phyloP scores from a whole-genome alignment of 2,113 vertebrate species.

The Gymnobelideus leadbeateri region DNA sequence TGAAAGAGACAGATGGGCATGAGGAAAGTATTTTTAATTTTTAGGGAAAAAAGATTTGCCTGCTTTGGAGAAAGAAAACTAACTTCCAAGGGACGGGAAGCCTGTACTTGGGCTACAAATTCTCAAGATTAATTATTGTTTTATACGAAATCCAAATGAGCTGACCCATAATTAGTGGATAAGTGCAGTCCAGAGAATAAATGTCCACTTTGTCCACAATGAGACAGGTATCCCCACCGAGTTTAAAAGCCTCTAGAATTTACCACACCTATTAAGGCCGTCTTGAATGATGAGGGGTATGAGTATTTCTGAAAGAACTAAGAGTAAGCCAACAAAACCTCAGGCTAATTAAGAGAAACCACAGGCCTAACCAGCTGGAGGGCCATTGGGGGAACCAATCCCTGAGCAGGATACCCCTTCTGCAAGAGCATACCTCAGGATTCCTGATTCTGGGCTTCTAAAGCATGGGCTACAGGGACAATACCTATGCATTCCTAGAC shows the following conservation, averaged over 20 bases:
- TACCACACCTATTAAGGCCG: slow-evolving; percentile 66
- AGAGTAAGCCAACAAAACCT: slow-evolving; percentile 66
- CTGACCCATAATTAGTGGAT: slow-evolving; percentile 78
- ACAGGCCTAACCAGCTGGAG: slow-evolving; percentile 70
- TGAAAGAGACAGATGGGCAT: slow-evolving; percentile 70
- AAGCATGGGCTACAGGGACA: slow-evolving; percentile 65
- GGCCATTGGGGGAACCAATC: slow-evolving; percentile 78
- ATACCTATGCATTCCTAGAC: not conserved
- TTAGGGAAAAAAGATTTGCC: slow-evolving; percentile 75
- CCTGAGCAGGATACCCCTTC: slow-evolving; percentile 70
- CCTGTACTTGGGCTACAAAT: slow-evolving; percentile 75
- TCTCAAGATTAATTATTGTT: slow-evolving; percentile 76
- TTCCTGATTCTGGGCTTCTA: slow-evolving; percentile 57
- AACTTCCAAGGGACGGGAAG: slow-evolving; percentile 71
- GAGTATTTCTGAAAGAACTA: slow-evolving; percentile 59
- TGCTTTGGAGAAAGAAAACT: slow-evolving; percentile 61
- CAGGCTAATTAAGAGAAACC: slow-evolving; percentile 78
- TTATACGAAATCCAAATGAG: slow-evolving; percentile 78
- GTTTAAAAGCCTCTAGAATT: slow-evolving; percentile 63
- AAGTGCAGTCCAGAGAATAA: slow-evolving; percentile 75
- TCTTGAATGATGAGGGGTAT: slow-evolving; percentile 72
- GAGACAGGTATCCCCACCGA: slow-evolving; percentile 70
- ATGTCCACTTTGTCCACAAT: slow-evolving; percentile 73
- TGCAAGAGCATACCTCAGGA: slow-evolving; percentile 78
- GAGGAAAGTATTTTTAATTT: slow-evolving; percentile 75